phyloP scores from a whole-genome alignment of 2,888 invertebrate genomes.

The Oasisia sp. region DNA sequence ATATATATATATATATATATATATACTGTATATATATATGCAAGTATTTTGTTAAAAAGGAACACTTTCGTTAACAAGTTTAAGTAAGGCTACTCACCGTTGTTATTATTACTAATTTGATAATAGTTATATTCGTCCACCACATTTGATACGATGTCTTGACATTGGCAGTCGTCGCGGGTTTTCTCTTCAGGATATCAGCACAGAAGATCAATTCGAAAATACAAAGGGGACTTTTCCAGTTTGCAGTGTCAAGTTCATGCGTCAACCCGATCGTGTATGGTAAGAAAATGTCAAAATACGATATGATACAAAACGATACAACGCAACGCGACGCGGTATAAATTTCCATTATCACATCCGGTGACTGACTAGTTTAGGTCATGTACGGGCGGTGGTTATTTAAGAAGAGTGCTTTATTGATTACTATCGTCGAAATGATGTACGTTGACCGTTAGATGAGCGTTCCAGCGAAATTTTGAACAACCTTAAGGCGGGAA shows the following conservation, averaged over 20 bases:
- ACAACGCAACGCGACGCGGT: too few species aligned
- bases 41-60: too few species aligned
- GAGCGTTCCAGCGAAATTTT: neutral
- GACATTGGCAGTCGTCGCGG: neutral
- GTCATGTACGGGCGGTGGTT: neutral
- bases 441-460: neutral
- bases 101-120: neutral
- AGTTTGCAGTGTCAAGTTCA: slow-evolving; percentile 96
- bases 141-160: neutral
- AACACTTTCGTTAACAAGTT: too few species aligned
- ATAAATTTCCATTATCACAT: too few species aligned
- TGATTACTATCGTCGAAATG: neutral
- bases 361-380: neutral
- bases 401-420: neutral
- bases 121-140: neutral
- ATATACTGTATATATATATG: too few species aligned
- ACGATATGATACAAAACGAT: neutral
- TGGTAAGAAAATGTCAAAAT: slow-evolving; percentile 68
- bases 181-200: slow-evolving; percentile 68
- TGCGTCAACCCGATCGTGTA: slow-evolving; percentile 97
- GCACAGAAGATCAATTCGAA: slow-evolving; percentile 78
- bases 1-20: too few species aligned
- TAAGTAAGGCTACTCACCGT: neutral
- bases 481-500: too few species aligned
- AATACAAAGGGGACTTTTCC: slow-evolving; percentile 85